Percentiles rank a stretch among this genome's conserved stretches.
Evolutionary conservation across 2,797 vertebrate genomes (phyloP).

Genomic region (Anguilla obscura): DNA sequence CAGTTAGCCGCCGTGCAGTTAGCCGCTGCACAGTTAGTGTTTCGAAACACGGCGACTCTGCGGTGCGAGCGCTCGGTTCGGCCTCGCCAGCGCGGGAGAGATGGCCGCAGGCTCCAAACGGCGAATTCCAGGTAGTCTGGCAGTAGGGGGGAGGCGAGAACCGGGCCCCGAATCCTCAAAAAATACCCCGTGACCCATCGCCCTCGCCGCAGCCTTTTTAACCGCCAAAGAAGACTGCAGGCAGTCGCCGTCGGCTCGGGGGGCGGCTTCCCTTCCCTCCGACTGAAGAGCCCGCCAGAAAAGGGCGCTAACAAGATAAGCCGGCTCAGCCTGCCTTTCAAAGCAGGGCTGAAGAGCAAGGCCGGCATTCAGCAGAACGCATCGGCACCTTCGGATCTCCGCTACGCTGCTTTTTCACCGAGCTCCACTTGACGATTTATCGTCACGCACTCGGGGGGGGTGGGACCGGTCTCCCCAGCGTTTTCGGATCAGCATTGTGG

Average conservation of each 20-base stretch:
- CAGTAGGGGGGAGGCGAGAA: no score
- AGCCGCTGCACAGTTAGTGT: no score
- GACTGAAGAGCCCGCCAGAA: slow-evolving; percentile 55
- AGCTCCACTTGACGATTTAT: neutral
- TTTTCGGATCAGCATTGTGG: no score
- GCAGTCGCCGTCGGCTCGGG: neutral
- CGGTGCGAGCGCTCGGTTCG: no score
- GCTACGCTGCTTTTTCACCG: neutral
- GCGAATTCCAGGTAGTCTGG: no score
- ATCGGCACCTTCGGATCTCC: neutral
- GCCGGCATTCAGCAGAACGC: neutral
- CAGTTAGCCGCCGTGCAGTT: no score
- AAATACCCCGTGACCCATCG: neutral
- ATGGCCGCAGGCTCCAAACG: no score
- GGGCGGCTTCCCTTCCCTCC: slow-evolving; percentile 49
- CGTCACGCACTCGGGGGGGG: neutral
- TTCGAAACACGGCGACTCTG: no score
- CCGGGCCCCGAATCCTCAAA: neutral
- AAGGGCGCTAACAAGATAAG: slow-evolving; percentile 68
- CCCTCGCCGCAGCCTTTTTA: neutral
- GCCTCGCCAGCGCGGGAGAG: no score
- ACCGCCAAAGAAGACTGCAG: neutral
- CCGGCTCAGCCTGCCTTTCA: slow-evolving; percentile 58
- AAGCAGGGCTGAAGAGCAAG: slow-evolving; percentile 52
- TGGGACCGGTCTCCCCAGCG: no score